These are phyloP conservation scores for Papilio dardanus DNA, from an alignment of 1,140 invertebrate genomes.

Conservation along the genomic window DNA sequence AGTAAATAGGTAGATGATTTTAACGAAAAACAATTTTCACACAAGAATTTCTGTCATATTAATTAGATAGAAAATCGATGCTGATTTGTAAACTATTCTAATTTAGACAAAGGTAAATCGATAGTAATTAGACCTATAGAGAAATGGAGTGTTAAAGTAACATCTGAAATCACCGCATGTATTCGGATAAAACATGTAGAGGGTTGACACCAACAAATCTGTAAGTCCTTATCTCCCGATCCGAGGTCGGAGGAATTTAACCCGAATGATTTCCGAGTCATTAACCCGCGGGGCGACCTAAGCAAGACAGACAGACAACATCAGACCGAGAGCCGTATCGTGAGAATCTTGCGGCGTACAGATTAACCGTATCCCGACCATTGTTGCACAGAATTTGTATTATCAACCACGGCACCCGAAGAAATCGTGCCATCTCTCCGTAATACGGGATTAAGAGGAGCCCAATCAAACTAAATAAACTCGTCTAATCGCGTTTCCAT, in stretches of 20 bases:
- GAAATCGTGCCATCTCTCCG: constrained; percentile 77
- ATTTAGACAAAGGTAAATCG: too few species aligned
- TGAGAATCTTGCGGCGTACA: constrained; percentile 71
- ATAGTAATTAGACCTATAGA: too few species aligned
- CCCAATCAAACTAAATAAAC: constrained; percentile 81
- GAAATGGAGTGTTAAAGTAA: constrained; percentile 13
- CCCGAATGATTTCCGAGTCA: constrained; percentile 80
- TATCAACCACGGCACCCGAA: constrained; percentile 76
- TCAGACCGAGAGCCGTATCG: constrained; percentile 78
- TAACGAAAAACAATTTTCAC: too few species aligned
- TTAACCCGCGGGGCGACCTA: constrained; percentile 76
- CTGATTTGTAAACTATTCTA: too few species aligned
- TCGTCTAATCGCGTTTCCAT: constrained; percentile 76
- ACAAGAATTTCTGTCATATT: too few species aligned
- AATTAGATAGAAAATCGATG: too few species aligned
- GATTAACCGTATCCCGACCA: constrained; percentile 67
- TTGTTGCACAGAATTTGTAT: constrained; percentile 69
- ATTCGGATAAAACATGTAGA: constrained; percentile 48
- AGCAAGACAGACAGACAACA: constrained; percentile 81
- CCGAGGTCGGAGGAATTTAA: constrained; percentile 72
- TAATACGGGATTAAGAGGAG: constrained; percentile 72
- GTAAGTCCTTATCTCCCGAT: constrained; percentile 78
- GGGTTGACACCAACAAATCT: constrained; percentile 78
- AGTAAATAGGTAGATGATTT: too few species aligned
- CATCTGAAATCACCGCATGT: constrained; percentile 32